These are phyloP conservation scores for Thera obeliscata DNA, from an alignment of 2,888 invertebrate genomes.

Conservation along the genomic window DNA sequence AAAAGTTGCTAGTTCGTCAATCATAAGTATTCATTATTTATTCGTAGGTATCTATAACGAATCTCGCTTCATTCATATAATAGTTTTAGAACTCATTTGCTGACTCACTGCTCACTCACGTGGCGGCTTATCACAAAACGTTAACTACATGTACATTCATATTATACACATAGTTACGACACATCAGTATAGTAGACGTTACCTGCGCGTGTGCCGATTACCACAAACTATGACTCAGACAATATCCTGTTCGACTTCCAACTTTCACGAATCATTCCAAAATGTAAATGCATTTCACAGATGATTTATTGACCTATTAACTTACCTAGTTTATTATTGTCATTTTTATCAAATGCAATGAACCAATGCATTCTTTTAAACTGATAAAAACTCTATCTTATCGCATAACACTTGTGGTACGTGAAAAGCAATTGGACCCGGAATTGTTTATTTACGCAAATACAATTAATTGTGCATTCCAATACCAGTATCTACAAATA, in stretches of 20 bases:
- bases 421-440: constrained; percentile 35
- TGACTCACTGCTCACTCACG: constrained; percentile 76
- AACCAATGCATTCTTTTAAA: background rate
- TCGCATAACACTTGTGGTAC: constrained; percentile 40
- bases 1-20: too few relatives aligned
- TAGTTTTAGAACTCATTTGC: constrained; percentile 41
- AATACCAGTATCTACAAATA: constrained; percentile 42
- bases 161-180: constrained; percentile 56
- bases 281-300: constrained; percentile 51
- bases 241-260: constrained; percentile 76
- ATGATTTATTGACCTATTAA: constrained; percentile 11
- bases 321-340: background rate
- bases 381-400: constrained; percentile 46
- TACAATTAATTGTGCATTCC: constrained; percentile 52
- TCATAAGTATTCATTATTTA: background rate
- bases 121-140: constrained; percentile 71
- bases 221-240: constrained; percentile 66
- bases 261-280: constrained; percentile 71
- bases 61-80: constrained; percentile 33
- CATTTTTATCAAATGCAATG: constrained; percentile 1
- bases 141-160: constrained; percentile 22
- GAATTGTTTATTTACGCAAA: constrained; percentile 49
- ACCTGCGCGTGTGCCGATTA: constrained; percentile 77
- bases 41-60: background rate
- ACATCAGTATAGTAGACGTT: constrained; percentile 63